Evolutionary conservation across 2,888 invertebrate species (phyloP).

Genomic region (Scrobipalpa costella): DNA sequence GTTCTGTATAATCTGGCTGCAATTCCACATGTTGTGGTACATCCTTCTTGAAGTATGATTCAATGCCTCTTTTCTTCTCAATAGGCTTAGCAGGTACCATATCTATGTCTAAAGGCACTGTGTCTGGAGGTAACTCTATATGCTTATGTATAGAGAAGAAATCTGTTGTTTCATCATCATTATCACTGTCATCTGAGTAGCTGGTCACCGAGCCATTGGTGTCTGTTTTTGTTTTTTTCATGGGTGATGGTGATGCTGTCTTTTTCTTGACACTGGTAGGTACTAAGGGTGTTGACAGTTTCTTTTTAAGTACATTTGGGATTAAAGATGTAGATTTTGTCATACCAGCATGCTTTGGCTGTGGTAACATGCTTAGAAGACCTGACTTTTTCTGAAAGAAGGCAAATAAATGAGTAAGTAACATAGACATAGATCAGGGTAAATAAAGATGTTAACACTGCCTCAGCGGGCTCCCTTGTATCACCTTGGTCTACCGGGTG

Average conservation of each 20-base stretch:
- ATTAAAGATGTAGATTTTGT: conserved; percentile 64
- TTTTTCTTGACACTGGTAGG: conserved; percentile 48
- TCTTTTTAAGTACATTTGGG: conserved; percentile 73
- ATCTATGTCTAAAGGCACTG: conserved; percentile 61
- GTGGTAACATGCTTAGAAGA: conserved; percentile 85
- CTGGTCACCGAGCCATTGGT: conserved; percentile 46
- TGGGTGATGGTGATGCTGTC: conserved; percentile 42
- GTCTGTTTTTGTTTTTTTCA: conserved; percentile 49
- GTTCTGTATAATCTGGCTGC: conserved; percentile 37
- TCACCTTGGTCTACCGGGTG: no score
- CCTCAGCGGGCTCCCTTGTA: no score
- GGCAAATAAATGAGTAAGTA: no score
- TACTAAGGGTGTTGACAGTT: conserved; percentile 45
- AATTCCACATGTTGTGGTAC: conserved; percentile 38
- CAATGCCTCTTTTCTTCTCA: conserved; percentile 51
- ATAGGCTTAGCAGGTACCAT: conserved; percentile 30
- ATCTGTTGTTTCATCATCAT: conserved; percentile 76
- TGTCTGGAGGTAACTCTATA: conserved; percentile 62
- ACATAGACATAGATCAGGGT: no score
- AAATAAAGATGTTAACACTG: no score
- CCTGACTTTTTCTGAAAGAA: conserved; percentile 83
- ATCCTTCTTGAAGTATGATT: conserved; percentile 67
- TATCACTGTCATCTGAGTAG: conserved; percentile 73
- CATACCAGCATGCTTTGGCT: conserved; percentile 78
- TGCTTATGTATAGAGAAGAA: conserved; percentile 79